phyloP scores from a whole-genome alignment of 2,797 vertebrate genomes.

The Garrulus glandarius region DNA sequence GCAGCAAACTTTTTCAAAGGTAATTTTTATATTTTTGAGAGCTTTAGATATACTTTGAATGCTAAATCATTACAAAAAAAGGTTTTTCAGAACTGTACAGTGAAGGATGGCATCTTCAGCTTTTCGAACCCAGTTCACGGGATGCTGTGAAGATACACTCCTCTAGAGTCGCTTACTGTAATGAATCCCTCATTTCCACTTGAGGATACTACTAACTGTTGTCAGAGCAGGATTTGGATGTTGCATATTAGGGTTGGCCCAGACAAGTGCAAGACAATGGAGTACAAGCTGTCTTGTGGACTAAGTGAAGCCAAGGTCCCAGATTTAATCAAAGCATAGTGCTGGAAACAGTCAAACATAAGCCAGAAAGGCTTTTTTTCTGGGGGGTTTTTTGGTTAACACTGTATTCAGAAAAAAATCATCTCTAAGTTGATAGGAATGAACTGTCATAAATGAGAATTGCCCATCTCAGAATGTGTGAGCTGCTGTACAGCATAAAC shows the following conservation, averaged over 20 bases:
- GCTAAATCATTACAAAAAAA: not conserved
- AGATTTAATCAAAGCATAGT: not conserved
- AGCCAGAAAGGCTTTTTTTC: not conserved
- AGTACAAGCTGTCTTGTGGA: not conserved
- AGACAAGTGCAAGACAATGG: not conserved
- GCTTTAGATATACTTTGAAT: not conserved
- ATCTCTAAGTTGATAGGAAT: not conserved
- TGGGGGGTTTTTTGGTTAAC: not conserved
- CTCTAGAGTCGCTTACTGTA: not conserved
- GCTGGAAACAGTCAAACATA: not conserved
- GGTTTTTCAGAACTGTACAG: not conserved
- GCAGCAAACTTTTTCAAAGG: not conserved
- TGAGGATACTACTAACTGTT: not conserved
- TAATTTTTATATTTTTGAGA: not conserved
- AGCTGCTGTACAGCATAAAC: not conserved
- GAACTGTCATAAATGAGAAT: not conserved
- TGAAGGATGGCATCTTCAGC: not conserved
- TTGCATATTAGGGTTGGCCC: not conserved
- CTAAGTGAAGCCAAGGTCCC: not conserved
- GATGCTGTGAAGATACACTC: not conserved
- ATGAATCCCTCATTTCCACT: not conserved
- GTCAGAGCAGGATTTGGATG: not conserved
- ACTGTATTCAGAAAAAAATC: not conserved
- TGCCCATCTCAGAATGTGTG: not conserved
- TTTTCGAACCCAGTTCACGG: not conserved